Percentiles rank a stretch among this genome's conserved stretches.
Conservation (phyloP, 2,113 vertebrate species). For the Dasyurus viverrinus region DNA sequence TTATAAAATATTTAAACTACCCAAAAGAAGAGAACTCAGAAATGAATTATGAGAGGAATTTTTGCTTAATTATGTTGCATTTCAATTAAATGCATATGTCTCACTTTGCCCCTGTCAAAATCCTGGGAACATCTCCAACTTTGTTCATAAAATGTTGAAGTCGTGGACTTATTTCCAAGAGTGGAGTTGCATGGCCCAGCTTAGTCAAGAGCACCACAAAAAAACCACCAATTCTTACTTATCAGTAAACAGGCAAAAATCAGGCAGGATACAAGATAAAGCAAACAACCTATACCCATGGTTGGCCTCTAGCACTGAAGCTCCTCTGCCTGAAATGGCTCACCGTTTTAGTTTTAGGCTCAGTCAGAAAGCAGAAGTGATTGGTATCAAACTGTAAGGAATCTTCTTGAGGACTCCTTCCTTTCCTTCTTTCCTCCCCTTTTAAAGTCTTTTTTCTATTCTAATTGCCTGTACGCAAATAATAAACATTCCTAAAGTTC, state of each 20-base stretch:
- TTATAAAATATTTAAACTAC: conserved; percentile 37
- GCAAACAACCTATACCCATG: background rate
- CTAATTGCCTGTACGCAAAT: background rate
- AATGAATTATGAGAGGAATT: background rate
- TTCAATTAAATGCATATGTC: background rate
- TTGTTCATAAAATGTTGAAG: conserved; percentile 40
- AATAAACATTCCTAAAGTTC: background rate
- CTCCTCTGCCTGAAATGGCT: background rate
- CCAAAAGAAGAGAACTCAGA: conserved; percentile 13
- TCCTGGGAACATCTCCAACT: conserved; percentile 26
- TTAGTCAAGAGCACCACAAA: background rate
- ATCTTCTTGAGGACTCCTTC: background rate
- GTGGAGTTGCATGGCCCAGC: background rate
- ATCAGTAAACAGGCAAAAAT: background rate
- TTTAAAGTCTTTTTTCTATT: background rate
- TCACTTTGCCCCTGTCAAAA: conserved; percentile 27
- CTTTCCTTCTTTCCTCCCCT: background rate
- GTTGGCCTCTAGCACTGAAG: background rate
- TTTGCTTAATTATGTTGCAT: conserved; percentile 45
- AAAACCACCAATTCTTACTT: conserved; percentile 18
- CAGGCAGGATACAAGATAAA: background rate
- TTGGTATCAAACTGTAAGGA: background rate
- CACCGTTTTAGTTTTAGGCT: background rate
- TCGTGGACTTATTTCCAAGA: conserved; percentile 24
- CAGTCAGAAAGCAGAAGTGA: conserved; percentile 29